These are phyloP conservation scores for Tinea trinotella DNA, from an alignment of 2,888 invertebrate genomes.

Conservation along the genomic window DNA sequence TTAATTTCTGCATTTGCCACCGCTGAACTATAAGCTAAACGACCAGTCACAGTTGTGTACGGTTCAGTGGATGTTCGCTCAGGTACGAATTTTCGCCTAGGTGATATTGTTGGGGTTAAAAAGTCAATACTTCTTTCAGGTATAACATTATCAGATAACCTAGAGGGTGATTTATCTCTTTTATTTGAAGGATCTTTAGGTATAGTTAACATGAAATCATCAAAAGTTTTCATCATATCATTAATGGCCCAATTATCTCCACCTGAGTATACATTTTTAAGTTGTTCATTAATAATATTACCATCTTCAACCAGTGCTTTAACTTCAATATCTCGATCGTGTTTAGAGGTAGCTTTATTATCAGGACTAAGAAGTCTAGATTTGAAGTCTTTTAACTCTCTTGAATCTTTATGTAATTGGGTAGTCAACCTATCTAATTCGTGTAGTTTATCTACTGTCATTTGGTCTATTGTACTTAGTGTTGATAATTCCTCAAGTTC, in stretches of 20 bases:
- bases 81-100: constrained; percentile 70
- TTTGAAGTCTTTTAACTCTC: constrained; percentile 82
- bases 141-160: constrained; percentile 74
- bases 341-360: constrained; percentile 53
- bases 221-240: constrained; percentile 75
- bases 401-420: constrained; percentile 84
- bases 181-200: constrained; percentile 53
- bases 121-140: constrained; percentile 78
- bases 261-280: constrained; percentile 78
- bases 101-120: constrained; percentile 70
- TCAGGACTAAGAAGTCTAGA: constrained; percentile 79
- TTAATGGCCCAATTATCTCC: constrained; percentile 79
- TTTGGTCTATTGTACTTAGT: constrained; percentile 83
- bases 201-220: constrained; percentile 70
- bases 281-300: constrained; percentile 77
- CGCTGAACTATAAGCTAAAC: constrained; percentile 77
- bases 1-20: constrained; percentile 75
- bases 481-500: constrained; percentile 83
- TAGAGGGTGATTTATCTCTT: constrained; percentile 74
- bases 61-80: constrained; percentile 74
- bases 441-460: constrained; percentile 83
- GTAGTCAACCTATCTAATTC: constrained; percentile 83
- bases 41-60: constrained; percentile 76
- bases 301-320: constrained; percentile 75
- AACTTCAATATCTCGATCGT: constrained; percentile 71